phyloP scores from a whole-genome alignment of 2,113 vertebrate genomes.

The Scytalopus superciliaris region DNA sequence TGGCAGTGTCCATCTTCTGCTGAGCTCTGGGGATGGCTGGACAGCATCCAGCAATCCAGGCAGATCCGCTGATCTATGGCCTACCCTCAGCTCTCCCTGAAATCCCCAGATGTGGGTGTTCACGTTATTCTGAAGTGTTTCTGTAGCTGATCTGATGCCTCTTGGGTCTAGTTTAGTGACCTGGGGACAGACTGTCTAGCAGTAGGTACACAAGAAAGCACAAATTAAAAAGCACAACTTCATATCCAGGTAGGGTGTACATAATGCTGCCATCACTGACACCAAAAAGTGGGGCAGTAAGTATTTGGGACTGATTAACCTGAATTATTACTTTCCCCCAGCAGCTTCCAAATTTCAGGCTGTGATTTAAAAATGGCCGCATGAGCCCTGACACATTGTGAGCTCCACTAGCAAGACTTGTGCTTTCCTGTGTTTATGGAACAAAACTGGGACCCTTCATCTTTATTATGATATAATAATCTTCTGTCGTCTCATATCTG shows the following conservation, averaged over 20 bases:
- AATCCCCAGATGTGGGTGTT: background rate
- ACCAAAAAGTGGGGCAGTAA: background rate
- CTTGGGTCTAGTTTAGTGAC: background rate
- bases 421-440: background rate
- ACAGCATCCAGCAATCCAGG: background rate
- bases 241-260: background rate
- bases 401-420: background rate
- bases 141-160: background rate
- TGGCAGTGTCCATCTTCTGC: background rate
- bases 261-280: background rate
- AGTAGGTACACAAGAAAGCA: background rate
- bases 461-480: background rate
- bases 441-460: background rate
- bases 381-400: background rate
- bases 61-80: background rate
- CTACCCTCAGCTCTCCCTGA: background rate
- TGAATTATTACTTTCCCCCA: background rate
- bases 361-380: background rate
- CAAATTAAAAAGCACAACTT: background rate
- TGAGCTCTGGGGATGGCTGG: background rate
- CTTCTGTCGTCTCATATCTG: background rate
- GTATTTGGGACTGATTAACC: background rate
- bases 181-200: background rate
- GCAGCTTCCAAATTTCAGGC: background rate
- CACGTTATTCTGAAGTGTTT: background rate